Evolutionary conservation across 2,797 vertebrate species (phyloP).

Genomic region (Lateolabrax maculatus): DNA sequence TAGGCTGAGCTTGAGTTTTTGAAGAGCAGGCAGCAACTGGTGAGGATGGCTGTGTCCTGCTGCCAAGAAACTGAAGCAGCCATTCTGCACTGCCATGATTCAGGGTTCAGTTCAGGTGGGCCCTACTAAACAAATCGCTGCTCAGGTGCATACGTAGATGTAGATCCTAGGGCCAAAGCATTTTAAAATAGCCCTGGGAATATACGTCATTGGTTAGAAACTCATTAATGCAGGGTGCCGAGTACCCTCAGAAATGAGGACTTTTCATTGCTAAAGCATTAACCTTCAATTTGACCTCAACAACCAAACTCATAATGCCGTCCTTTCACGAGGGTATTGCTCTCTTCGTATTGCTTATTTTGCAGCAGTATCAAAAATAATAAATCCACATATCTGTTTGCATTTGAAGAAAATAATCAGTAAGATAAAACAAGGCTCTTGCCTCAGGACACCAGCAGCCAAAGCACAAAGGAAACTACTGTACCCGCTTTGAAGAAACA

Average conservation of each 20-base stretch:
- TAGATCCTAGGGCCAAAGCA: neutral
- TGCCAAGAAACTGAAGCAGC: neutral
- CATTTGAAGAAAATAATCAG: constrained; percentile 29
- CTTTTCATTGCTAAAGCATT: neutral
- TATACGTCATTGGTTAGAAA: neutral
- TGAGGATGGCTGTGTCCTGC: neutral
- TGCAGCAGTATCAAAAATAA: neutral
- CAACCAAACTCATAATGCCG: neutral
- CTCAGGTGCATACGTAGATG: neutral
- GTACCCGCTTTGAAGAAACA: constrained; percentile 29
- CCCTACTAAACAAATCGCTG: neutral
- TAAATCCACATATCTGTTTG: constrained; percentile 23
- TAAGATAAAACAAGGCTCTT: constrained; percentile 13
- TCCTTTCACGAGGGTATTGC: neutral
- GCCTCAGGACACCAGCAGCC: constrained; percentile 8
- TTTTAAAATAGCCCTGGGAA: too few species aligned
- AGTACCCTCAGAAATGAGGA: neutral
- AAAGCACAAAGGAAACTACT: constrained; percentile 22
- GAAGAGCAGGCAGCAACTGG: neutral
- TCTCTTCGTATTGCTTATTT: constrained; percentile 1
- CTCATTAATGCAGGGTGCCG: neutral
- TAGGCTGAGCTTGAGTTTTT: neutral
- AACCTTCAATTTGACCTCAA: neutral
- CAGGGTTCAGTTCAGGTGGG: neutral
- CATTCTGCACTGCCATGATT: neutral